Evolutionary conservation across 2,113 vertebrate species (phyloP).

Genomic region (Python bivittatus): DNA sequence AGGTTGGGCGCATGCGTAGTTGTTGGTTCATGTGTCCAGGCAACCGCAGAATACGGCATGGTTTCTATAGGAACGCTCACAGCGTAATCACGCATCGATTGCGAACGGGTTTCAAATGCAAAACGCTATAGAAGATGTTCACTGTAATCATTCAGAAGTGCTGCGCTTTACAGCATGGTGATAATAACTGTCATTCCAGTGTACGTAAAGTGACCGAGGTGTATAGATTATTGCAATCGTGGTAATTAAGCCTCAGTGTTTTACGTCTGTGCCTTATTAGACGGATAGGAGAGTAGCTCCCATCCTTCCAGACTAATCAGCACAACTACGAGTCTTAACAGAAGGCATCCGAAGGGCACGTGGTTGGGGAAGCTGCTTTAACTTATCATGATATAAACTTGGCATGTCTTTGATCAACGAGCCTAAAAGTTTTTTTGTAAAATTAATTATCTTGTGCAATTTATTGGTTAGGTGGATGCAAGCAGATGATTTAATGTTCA

Average conservation of each 20-base stretch:
- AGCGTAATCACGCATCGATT: neutral
- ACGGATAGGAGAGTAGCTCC: neutral
- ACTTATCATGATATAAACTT: neutral
- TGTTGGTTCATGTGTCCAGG: neutral
- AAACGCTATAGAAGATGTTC: neutral
- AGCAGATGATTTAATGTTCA: neutral
- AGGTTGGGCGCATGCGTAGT: neutral
- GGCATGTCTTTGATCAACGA: neutral
- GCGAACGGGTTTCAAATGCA: neutral
- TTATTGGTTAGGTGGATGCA: neutral
- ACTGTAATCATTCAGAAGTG: neutral
- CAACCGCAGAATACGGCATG: neutral
- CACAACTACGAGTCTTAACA: neutral
- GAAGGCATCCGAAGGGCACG: neutral
- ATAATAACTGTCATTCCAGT: neutral
- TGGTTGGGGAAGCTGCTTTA: neutral
- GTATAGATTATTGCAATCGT: neutral
- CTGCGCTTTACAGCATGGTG: neutral
- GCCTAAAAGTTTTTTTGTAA: neutral
- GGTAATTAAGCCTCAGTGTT: neutral
- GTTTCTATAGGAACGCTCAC: neutral
- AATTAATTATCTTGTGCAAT: constrained; percentile 9
- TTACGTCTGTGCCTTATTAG: neutral
- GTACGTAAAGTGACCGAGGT: neutral
- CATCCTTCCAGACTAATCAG: neutral